Evolutionary conservation across 2,113 vertebrate genomes (phyloP), one percentile per base, ranked within the genome.

Genomic region (Probosciger aterrimus): DNA sequence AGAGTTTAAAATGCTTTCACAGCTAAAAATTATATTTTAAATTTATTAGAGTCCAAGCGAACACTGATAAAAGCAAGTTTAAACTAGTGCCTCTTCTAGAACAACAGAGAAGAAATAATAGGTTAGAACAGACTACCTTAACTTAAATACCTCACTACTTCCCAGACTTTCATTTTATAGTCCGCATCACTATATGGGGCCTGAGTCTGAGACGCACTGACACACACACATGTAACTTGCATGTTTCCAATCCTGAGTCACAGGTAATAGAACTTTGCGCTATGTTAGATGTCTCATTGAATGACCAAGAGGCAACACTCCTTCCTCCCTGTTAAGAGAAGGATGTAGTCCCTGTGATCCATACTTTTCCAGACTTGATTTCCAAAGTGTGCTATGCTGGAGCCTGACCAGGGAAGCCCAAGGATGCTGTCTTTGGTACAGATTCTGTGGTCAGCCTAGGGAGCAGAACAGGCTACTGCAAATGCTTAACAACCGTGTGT

Each of bases 341-440:
- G 17, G 12, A 70, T 75, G 86, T 82, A 41, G 17, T 62, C 28
- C 39, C 27, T 73, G 20, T 86, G 46, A 74, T 65, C 37, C 31
- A 6, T 12, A 22, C 16, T 9, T 88, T 94, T 93, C 68, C 41
- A 65, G 71, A 28, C 18, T 41, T 88, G 35, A 57, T 25, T 67
- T 8, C 22, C 16, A 1, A 18, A 6, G 18, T 63, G 59, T 0
- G 1, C 47, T 76, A 1, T 65, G 68, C 49, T 82, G 30, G 43
- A 96, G 28, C 49, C 46, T 59, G n/a, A n/a, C 17, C n/a, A 25
- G 82, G 15, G 55, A 90, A 68, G 8, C 13, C 37, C 9, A 59
- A 60, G 46, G 49, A 73, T 3, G 12, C 23, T 30, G 33, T 43
- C 0, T 0, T 17, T 60, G 57, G 9, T 84, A 27, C 1, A 4